Percentiles rank a stretch among this genome's conserved stretches.
These are phyloP conservation scores for Ischnus inquisitorius DNA, from an alignment of 2,888 invertebrate species.

Conservation along the genomic window DNA sequence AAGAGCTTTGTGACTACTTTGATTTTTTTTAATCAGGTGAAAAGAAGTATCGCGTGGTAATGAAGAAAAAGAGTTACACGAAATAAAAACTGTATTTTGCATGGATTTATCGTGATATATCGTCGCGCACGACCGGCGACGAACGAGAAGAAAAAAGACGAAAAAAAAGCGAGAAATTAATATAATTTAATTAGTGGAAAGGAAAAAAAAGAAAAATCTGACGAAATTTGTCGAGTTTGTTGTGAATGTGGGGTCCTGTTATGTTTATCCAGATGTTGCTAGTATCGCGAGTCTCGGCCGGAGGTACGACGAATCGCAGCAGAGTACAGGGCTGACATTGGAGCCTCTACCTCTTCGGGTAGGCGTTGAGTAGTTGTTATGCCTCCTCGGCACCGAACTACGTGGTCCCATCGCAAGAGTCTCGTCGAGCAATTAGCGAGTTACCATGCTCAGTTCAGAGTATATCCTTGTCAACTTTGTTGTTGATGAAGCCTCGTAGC, in stretches of 20 bases:
- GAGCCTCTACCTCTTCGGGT: conserved; percentile 83
- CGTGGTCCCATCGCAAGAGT: conserved; percentile 81
- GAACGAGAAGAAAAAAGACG: not conserved
- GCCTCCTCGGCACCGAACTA: conserved; percentile 82
- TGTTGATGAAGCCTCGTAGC: conserved; percentile 85
- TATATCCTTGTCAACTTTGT: conserved; percentile 82
- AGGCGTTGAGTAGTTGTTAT: conserved; percentile 84
- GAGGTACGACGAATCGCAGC: conserved; percentile 81
- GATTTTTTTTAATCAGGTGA: too few species aligned
- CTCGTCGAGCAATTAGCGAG: conserved; percentile 82
- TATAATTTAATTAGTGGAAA: not conserved
- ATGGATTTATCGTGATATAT: too few species aligned
- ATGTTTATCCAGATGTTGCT: conserved; percentile 84
- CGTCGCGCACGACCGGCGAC: too few species aligned
- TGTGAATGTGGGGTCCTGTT: conserved; percentile 78
- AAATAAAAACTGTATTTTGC: too few species aligned
- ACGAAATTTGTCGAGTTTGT: conserved; percentile 28
- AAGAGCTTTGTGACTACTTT: too few species aligned
- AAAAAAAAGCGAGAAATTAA: too few species aligned
- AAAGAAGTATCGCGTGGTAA: too few species aligned
- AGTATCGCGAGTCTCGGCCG: conserved; percentile 81
- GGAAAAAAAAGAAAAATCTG: conserved; percentile 18
- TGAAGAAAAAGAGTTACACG: too few species aligned
- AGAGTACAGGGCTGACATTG: conserved; percentile 84
- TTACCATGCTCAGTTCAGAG: conserved; percentile 82